Conservation (phyloP, 2,797 vertebrate genomes). For the Paratrypauchen microcephalus region DNA sequence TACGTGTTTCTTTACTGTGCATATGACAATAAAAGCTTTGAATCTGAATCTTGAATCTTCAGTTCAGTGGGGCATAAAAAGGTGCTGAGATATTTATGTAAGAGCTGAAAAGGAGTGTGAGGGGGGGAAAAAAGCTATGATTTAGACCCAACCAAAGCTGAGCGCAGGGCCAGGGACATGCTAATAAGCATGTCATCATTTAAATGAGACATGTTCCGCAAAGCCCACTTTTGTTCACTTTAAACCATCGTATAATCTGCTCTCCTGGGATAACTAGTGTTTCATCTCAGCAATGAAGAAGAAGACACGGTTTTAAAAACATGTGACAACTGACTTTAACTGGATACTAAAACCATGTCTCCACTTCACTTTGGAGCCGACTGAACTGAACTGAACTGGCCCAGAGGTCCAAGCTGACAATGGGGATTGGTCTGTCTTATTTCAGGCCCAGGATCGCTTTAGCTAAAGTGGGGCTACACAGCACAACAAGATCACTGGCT, state of each 20-base stretch:
- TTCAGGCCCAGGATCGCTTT: too few species aligned
- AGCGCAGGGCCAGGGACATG: not conserved
- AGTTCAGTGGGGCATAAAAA: constrained; percentile 24
- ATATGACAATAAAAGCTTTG: too few species aligned
- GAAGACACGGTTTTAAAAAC: not conserved
- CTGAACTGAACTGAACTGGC: too few species aligned
- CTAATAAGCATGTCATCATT: not conserved
- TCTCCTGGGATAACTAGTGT: not conserved
- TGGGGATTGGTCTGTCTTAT: too few species aligned
- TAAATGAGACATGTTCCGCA: not conserved
- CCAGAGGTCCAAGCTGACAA: too few species aligned
- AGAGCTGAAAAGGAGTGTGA: not conserved
- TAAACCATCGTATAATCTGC: not conserved
- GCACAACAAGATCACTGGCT: too few species aligned
- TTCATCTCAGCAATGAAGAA: too few species aligned
- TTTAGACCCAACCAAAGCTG: not conserved
- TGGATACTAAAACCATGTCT: not conserved
- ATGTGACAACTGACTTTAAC: not conserved
- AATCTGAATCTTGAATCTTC: too few species aligned
- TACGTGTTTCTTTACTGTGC: too few species aligned
- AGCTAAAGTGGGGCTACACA: too few species aligned
- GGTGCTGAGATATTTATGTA: constrained; percentile 2
- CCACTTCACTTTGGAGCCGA: not conserved
- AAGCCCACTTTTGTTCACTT: not conserved
- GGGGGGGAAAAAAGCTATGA: not conserved